Base-by-base conservation (phyloP, 2,888 invertebrate genomes). In the Ferrisia virgata region DNA sequence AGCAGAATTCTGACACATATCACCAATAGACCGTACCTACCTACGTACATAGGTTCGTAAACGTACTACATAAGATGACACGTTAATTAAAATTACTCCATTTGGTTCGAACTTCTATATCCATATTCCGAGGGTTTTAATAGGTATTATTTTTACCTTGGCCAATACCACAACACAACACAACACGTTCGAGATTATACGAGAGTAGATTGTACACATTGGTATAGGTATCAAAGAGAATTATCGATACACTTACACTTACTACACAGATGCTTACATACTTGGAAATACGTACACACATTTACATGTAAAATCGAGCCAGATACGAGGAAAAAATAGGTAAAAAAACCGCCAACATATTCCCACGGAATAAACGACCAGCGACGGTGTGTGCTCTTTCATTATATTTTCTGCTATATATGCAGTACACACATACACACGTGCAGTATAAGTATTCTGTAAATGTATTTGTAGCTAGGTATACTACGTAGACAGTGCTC, bases 381-480 rank as follows among this genome's bases (percentile, higher is more conserved):
- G 69, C 53, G 82, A 82, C 82, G 82, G 82, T 82, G 58, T 82
- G 82, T 82, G 82, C 82, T 82, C 64, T 64, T 82, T 64, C 64
- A 64, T 82, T 64, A n/a, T n/a, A 82, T 82, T 82, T 82, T 81
- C 72, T 72, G 72, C 72, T 72, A n/a, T 13, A 72, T 33, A 31
- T 72, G 72, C 72, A 33, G 15, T 13, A 72, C 72, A 31, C 58
- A 22, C 25, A 25, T 58, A 58, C 58, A 39, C 39, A 8, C 39
- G 39, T 11, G n/a, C n/a, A n/a, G n/a, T n/a, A n/a, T n/a, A n/a
- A n/a, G n/a, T n/a, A n/a, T n/a, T n/a, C n/a, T n/a, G n/a, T n/a
- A n/a, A n/a, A n/a, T n/a, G n/a, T n/a, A n/a, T n/a, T n/a, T 47
- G 5, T 47, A 6, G 1, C 13, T n/a, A 47, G n/a, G n/a, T 47